Conservation (phyloP, 2,888 invertebrate genomes). For the Dioctria linearis region DNA sequence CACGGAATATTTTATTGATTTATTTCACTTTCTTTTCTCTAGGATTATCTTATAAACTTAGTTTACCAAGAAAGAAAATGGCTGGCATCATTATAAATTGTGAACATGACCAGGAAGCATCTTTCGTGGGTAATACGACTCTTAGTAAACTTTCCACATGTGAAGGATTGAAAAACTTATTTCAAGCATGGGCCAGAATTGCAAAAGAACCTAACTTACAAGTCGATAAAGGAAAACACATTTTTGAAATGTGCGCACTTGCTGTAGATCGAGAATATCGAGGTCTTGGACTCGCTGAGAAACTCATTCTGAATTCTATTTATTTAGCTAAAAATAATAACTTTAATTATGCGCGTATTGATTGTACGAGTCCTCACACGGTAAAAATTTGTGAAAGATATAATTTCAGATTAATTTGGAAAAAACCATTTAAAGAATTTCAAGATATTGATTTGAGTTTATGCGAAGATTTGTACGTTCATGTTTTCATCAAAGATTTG, state of each 20-base stretch:
- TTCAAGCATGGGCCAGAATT: conserved; percentile 10
- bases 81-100: conserved; percentile 13
- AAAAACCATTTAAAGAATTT: conserved; percentile 22
- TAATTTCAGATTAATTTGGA: conserved; percentile 2
- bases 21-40: not conserved
- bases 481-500: conserved; percentile 21
- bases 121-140: not conserved
- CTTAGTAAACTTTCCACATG: not conserved
- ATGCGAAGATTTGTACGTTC: not conserved
- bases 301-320: not conserved
- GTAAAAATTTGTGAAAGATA: conserved; percentile 10
- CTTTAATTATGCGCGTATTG: conserved; percentile 11
- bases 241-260: not conserved
- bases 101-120: not conserved
- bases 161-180: not conserved
- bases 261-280: conserved; percentile 15
- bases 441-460: not conserved
- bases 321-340: not conserved
- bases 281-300: not conserved
- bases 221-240: not conserved
- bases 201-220: not conserved
- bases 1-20: not conserved
- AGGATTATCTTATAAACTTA: not conserved
- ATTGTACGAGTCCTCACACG: conserved; percentile 23
- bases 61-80: not conserved